These are phyloP conservation scores for Circaetus gallicus DNA, from an alignment of 2,113 vertebrate species.

Conservation along the genomic window DNA sequence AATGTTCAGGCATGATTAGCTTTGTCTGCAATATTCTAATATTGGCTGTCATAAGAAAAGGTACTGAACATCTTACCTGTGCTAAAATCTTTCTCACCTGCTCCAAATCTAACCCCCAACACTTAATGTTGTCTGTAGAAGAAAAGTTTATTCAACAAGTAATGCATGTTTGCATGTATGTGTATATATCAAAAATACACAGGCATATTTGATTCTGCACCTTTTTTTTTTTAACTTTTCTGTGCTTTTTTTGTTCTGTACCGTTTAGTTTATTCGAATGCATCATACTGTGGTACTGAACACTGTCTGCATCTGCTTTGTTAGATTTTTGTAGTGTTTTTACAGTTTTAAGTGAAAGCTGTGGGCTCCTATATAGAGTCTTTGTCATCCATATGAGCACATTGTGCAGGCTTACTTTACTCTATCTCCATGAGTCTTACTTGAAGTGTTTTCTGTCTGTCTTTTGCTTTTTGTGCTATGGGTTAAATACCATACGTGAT, in stretches of 20 bases:
- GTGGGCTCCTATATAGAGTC: neutral
- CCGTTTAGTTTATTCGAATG: neutral
- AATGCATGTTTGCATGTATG: neutral
- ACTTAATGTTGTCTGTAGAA: neutral
- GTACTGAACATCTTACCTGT: neutral
- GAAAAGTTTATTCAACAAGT: neutral
- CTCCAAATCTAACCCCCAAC: rapidly evolving
- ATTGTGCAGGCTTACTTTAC: neutral
- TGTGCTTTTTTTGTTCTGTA: neutral
- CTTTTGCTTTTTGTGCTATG: neutral
- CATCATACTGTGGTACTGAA: neutral
- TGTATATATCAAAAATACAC: neutral
- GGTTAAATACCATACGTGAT: neutral
- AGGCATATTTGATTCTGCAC: neutral
- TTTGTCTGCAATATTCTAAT: neutral
- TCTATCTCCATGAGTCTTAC: neutral
- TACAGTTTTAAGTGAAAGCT: neutral
- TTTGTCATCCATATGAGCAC: neutral
- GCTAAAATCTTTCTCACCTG: neutral
- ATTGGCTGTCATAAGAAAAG: neutral
- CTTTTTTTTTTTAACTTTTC: neutral
- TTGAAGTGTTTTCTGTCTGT: neutral
- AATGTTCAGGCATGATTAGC: neutral
- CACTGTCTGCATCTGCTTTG: neutral
- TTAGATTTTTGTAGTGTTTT: neutral